Base-by-base conservation (phyloP, 1,140 invertebrate genomes). In the Drosophila rufa region DNA sequence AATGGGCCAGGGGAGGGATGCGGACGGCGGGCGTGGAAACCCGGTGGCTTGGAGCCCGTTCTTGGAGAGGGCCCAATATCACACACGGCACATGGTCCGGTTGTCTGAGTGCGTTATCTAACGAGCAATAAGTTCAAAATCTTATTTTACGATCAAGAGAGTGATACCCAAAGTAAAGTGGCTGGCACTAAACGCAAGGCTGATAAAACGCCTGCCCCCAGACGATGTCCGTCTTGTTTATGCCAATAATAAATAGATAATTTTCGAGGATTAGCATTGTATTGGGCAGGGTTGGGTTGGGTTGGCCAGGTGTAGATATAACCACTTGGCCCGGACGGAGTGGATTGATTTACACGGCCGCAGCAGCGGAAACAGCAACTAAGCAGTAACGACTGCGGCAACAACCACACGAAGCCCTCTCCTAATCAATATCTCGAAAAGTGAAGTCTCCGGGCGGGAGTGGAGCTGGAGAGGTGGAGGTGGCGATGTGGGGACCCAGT, bases 221-320 rank as follows among this genome's bases (percentile, higher is more conserved):
- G 64, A 70, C 76, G 58, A 69, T 77, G 75, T 67, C 79, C 61
- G 56, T 50, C 57, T 59, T 69, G 62, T 87, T 89, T 89, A 89
- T 87, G 65, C 80, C 80, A 84, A 87, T 89, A 84, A 89, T 84
- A 84, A 90, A 75, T 79, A 89, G 85, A 89, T 89, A 89, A 90
- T 89, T 75, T 81, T 75, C 40, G 74, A 81, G 84, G 84, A 89
- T 89, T 89, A 89, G 55, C 68, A 65, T 58, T 51, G 46, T 42
- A 47, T 55, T 58, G 55, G 42, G 33, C 30, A 14, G 43, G n/a
- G 33, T 19, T 11, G 25, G 14, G 58, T 22, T 45, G 51, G n/a
- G 11, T 3, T 22, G 51, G 33, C 8, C 53, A 25, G 38, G 53
- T 36, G 36, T 40, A 71, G 38, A 73, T 70, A 73, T 71, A 73